Evolutionary conservation across 2,113 vertebrate genomes (phyloP).

Genomic region (Glareola pratincola): DNA sequence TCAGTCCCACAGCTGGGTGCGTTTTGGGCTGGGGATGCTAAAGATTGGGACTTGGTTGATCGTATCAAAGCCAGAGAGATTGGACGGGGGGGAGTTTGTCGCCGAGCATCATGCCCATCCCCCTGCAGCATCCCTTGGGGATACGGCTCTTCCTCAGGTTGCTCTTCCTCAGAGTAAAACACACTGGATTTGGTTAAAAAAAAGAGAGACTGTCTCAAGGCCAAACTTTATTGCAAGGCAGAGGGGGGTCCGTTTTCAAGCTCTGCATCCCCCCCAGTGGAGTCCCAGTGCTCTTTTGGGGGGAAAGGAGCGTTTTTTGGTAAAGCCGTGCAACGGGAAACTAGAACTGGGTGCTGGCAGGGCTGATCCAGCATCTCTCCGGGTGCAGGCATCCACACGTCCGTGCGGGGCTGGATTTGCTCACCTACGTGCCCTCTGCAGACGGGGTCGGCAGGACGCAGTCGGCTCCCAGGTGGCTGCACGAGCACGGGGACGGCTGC

Average conservation of each 20-base stretch:
- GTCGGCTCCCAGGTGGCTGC: not conserved
- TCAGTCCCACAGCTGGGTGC: not conserved
- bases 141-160: rapidly evolving
- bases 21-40: not conserved
- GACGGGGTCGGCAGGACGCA: not conserved
- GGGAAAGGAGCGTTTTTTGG: not conserved
- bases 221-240: slow-evolving; percentile 41
- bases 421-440: rapidly evolving
- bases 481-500: rapidly evolving
- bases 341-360: not conserved
- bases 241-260: not conserved
- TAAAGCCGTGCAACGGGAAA: not conserved
- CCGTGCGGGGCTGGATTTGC: not conserved
- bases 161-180: not conserved
- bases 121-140: rapidly evolving
- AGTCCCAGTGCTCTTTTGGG: not conserved
- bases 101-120: rapidly evolving
- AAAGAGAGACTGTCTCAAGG: not conserved
- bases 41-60: rapidly evolving
- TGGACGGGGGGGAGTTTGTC: rapidly evolving
- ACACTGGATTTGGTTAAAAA: not conserved
- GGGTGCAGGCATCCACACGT: not conserved
- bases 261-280: not conserved
- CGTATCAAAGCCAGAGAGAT: not conserved
- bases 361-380: not conserved